These are phyloP conservation scores for Podarcis cretensis DNA, from an alignment of 2,113 vertebrate genomes.

Conservation along the genomic window DNA sequence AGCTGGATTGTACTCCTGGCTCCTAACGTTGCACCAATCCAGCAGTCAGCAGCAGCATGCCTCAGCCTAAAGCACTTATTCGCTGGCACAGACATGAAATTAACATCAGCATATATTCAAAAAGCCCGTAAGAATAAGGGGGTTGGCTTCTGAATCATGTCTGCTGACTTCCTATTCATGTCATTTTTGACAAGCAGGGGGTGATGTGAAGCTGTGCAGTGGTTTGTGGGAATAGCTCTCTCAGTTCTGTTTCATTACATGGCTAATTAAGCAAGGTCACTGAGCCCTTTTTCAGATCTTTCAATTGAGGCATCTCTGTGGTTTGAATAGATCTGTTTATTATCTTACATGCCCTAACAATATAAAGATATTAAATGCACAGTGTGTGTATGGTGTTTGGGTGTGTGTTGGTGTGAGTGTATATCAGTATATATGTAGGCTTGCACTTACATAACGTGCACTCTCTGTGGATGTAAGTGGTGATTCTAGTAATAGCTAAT, in stretches of 20 bases:
- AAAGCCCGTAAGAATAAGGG: constrained; percentile 57
- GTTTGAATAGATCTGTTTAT: constrained; percentile 64
- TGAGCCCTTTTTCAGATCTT: constrained; percentile 64
- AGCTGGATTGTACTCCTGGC: not conserved
- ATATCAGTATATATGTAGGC: not conserved
- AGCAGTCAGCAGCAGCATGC: not conserved
- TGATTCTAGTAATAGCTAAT: not conserved
- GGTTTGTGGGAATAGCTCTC: constrained; percentile 76
- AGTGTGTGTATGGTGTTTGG: not conserved
- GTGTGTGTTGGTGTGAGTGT: not conserved
- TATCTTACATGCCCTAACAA: constrained; percentile 53
- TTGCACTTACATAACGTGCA: not conserved
- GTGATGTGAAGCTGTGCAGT: constrained; percentile 65
- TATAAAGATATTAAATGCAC: constrained; percentile 13
- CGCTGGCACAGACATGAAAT: constrained; percentile 10
- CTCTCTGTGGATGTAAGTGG: constrained; percentile 4
- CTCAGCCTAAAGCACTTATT: not conserved
- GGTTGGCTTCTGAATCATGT: constrained; percentile 60
- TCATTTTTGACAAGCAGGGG: constrained; percentile 54
- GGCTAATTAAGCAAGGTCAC: constrained; percentile 80
- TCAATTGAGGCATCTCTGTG: constrained; percentile 68
- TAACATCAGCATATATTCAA: constrained; percentile 44
- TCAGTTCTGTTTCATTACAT: constrained; percentile 78
- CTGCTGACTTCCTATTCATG: constrained; percentile 71
- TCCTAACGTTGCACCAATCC: not conserved